These are phyloP conservation scores for Mylabris sibirica DNA, from an alignment of 2,888 invertebrate genomes.

Conservation along the genomic window DNA sequence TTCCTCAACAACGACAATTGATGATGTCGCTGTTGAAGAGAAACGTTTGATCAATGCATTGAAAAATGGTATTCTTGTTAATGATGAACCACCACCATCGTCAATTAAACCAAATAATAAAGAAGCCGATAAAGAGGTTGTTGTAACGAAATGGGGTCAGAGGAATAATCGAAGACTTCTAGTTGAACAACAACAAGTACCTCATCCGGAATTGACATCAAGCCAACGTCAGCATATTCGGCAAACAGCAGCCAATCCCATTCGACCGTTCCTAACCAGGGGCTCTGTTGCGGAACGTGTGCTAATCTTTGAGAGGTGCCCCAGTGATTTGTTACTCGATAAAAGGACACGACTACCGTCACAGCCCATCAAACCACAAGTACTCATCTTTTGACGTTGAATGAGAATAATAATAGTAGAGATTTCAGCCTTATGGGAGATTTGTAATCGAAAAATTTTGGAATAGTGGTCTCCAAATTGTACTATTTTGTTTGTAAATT, in stretches of 20 bases:
- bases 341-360: conserved; percentile 70
- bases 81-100: conserved; percentile 58
- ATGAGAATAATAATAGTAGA: too few relatives aligned
- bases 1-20: conserved; percentile 42
- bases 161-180: conserved; percentile 57
- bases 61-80: conserved; percentile 74
- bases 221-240: conserved; percentile 67
- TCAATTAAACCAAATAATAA: conserved; percentile 35
- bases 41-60: conserved; percentile 80
- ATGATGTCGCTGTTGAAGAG: conserved; percentile 77
- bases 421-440: too few relatives aligned
- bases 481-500: too few relatives aligned
- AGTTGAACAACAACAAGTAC: conserved; percentile 64
- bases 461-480: too few relatives aligned
- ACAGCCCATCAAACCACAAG: conserved; percentile 57
- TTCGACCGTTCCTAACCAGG: conserved; percentile 84
- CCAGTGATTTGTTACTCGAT: conserved; percentile 77
- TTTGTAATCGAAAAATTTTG: too few relatives aligned
- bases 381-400: too few relatives aligned
- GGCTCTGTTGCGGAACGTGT: conserved; percentile 92
- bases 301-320: conserved; percentile 89
- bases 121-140: conserved; percentile 42
- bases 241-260: conserved; percentile 68
- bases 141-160: conserved; percentile 57
- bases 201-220: conserved; percentile 72